Percentiles rank a stretch among this genome's conserved stretches.
These are phyloP conservation scores for Dexiosoma caninum DNA, from an alignment of 2,888 invertebrate species.

Conservation along the genomic window DNA sequence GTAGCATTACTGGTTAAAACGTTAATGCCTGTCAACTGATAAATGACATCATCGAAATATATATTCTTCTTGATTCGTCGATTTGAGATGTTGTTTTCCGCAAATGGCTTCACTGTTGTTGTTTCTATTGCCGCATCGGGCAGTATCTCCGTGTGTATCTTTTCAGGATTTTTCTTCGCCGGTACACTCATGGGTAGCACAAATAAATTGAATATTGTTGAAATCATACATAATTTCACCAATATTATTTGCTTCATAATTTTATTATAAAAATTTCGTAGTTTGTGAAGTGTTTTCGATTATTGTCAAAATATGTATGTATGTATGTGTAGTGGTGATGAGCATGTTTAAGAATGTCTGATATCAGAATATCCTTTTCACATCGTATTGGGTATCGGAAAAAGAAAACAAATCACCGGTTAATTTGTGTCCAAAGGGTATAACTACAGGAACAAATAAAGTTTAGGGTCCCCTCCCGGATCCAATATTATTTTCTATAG, in stretches of 20 bases:
- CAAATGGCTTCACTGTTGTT: background rate
- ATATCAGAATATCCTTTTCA: too few species aligned
- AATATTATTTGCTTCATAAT: slow-evolving; percentile 52
- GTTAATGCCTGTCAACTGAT: slow-evolving; percentile 37
- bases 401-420: too few species aligned
- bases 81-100: background rate
- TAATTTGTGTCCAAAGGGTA: too few species aligned
- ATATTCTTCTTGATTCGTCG: background rate
- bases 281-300: background rate
- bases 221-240: slow-evolving; percentile 33
- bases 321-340: background rate
- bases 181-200: slow-evolving; percentile 5
- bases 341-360: too few species aligned
- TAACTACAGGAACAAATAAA: too few species aligned
- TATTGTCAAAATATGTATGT: background rate
- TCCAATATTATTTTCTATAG: too few species aligned
- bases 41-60: slow-evolving; percentile 26
- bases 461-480: too few species aligned
- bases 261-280: background rate
- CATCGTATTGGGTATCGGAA: too few species aligned
- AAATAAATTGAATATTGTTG: slow-evolving; percentile 42
- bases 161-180: slow-evolving; percentile 27
- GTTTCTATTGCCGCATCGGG: slow-evolving; percentile 60
- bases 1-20: slow-evolving; percentile 12
- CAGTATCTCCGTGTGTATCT: slow-evolving; percentile 62